Conservation (phyloP, 2,113 vertebrate genomes). For the Oncorhynchus masou region DNA sequence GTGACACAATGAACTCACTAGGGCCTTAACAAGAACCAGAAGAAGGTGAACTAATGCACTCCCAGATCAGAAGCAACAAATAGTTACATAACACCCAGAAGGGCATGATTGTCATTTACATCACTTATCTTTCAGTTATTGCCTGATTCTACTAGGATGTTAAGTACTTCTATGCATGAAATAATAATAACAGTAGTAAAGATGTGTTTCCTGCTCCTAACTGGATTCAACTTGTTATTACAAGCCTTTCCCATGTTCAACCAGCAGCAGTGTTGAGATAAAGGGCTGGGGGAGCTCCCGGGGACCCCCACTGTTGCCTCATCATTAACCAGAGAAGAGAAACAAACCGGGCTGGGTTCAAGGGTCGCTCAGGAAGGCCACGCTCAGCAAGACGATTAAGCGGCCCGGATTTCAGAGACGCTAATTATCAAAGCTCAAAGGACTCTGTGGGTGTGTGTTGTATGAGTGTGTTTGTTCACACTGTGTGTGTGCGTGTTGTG, state of each 20-base stretch:
- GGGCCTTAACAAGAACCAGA: too few species aligned
- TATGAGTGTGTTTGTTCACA: not conserved
- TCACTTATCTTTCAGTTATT: too few species aligned
- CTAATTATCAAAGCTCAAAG: slow-evolving; percentile 60
- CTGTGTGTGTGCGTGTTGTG: slow-evolving; percentile 4
- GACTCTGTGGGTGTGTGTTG: slow-evolving; percentile 8
- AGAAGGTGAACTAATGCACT: too few species aligned
- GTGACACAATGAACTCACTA: too few species aligned
- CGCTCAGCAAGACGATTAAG: slow-evolving; percentile 47
- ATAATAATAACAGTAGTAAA: too few species aligned
- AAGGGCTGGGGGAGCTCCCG: not conserved
- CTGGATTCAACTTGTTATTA: too few species aligned
- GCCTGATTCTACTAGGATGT: too few species aligned
- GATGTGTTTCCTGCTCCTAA: too few species aligned
- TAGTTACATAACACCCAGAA: too few species aligned
- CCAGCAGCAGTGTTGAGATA: not conserved
- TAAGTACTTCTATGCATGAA: too few species aligned
- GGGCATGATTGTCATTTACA: too few species aligned
- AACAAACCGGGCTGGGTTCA: slow-evolving; percentile 51
- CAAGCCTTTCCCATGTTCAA: not conserved
- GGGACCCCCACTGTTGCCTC: slow-evolving; percentile 28
- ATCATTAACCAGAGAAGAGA: slow-evolving; percentile 50
- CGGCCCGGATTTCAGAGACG: slow-evolving; percentile 37
- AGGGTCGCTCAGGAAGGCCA: slow-evolving; percentile 62
- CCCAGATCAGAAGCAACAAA: too few species aligned